phyloP scores from a whole-genome alignment of 1,140 invertebrate species.

The Euwallacea fornicatus region DNA sequence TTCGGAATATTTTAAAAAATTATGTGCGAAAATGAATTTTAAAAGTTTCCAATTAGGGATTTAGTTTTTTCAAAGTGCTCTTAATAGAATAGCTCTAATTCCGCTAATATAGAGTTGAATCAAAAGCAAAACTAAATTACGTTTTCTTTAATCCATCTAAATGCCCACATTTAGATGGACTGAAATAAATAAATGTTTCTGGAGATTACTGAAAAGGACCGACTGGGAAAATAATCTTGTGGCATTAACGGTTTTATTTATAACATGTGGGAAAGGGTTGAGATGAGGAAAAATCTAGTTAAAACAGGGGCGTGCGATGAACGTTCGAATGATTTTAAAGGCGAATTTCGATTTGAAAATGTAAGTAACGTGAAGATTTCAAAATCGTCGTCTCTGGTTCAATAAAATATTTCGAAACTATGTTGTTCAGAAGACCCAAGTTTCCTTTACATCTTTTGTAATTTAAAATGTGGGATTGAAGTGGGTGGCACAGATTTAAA shows the following conservation, averaged over 20 bases:
- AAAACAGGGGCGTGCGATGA: background rate
- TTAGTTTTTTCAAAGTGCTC: background rate
- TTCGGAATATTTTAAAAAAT: slow-evolving; percentile 31
- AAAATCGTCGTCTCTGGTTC: no score
- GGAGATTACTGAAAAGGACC: background rate
- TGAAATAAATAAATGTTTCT: slow-evolving; percentile 5
- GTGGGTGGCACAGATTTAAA: no score
- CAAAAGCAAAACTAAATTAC: no score
- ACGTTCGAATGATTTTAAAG: background rate
- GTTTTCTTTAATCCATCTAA: no score
- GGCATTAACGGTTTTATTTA: background rate
- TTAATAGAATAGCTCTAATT: no score
- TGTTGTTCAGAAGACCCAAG: no score
- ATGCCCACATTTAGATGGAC: background rate
- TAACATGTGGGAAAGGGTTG: slow-evolving; percentile 10
- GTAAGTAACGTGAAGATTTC: no score
- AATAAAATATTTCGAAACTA: no score
- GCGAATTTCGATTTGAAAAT: background rate
- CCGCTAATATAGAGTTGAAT: no score
- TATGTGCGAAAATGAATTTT: slow-evolving; percentile 22
- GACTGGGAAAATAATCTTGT: slow-evolving; percentile 5
- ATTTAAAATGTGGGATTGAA: no score
- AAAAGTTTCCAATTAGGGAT: slow-evolving; percentile 13
- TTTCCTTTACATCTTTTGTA: no score
- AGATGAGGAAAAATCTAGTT: background rate